Base-by-base conservation (phyloP, 2,113 vertebrate species). In the Syngnathus scovelli region DNA sequence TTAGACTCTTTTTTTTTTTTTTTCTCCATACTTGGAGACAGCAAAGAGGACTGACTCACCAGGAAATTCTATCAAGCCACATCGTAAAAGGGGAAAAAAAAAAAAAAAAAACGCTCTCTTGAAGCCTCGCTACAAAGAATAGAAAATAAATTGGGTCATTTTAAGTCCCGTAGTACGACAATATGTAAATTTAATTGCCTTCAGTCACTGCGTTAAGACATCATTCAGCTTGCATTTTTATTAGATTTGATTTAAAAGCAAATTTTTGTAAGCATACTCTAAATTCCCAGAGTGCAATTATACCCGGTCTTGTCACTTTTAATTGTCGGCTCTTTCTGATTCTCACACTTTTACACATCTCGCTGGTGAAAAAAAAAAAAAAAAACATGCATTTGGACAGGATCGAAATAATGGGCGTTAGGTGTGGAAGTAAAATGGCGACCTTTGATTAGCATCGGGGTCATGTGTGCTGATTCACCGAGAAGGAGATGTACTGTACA, bases 391-490 rank as follows among this genome's bases (percentile, higher is more conserved):
- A 27, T 10, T 61, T 69, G 67, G 69, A 78, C 37, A 67, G 61
- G 72, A 63, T 51, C 62, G 59, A 80, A 89, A 76, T 82, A 83
- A 81, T 83, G 71, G 78, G 68, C 77, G 78, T 80, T 78, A 77
- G 72, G 62, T 80, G 61, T 69, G 39, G 64, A 69, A 72, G 62
- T 68, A 73, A 82, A 79, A 78, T 75, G 70, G 80, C 76, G 81
- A 39, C 74, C 74, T 81, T 82, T 86, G 76, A 82, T 88, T 83
- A 80, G 73, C 76, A 79, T 82, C 44, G 44, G 13, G 84, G 77
- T 61, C 66, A 71, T 85, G 69, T 87, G 69, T 87, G 85, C 83
- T 90, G 85, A 90, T 84, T 88, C 87, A 90, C 77, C 75, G 70
- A 74, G 71, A 74, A 48, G 36, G 71, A 67, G 70, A 79, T 72